Evolutionary conservation across 1,140 invertebrate species (phyloP).

Genomic region (Bombus impatiens): DNA sequence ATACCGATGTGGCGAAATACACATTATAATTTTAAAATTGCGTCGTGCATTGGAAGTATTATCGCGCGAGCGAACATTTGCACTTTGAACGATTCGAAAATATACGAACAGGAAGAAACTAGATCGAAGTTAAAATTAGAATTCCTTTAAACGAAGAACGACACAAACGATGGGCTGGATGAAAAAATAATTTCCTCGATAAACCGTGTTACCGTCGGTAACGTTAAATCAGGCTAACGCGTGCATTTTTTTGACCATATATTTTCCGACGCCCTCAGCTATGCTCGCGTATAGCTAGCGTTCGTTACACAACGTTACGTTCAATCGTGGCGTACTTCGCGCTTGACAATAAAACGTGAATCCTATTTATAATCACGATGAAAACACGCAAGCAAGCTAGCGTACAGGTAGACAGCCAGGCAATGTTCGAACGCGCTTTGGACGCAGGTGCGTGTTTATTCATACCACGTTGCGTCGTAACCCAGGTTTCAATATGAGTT

Average conservation of each 20-base stretch:
- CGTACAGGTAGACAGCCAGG: background rate
- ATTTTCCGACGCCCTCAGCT: background rate
- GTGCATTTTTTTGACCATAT: background rate
- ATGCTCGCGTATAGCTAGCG: background rate
- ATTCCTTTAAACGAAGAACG: background rate
- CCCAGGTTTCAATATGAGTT: conserved; percentile 62
- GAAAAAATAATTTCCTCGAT: background rate
- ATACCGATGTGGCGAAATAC: background rate
- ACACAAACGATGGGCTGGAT: background rate
- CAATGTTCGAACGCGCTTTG: conserved; percentile 2
- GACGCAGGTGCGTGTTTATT: conserved; percentile 65
- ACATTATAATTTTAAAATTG: background rate
- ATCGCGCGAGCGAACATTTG: background rate
- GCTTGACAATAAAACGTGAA: conserved; percentile 62
- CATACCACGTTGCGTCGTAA: conserved; percentile 53
- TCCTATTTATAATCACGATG: conserved; percentile 65
- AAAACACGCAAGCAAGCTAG: conserved; percentile 6
- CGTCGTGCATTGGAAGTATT: background rate
- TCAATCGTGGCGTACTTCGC: conserved; percentile 47
- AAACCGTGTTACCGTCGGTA: background rate
- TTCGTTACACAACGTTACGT: conserved; percentile 12
- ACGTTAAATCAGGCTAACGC: background rate
- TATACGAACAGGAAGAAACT: background rate
- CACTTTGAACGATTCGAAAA: background rate
- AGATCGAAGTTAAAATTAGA: background rate